phyloP scores from a whole-genome alignment of 2,113 vertebrate species.

The Rhegmatorhina hoffmannsi region DNA sequence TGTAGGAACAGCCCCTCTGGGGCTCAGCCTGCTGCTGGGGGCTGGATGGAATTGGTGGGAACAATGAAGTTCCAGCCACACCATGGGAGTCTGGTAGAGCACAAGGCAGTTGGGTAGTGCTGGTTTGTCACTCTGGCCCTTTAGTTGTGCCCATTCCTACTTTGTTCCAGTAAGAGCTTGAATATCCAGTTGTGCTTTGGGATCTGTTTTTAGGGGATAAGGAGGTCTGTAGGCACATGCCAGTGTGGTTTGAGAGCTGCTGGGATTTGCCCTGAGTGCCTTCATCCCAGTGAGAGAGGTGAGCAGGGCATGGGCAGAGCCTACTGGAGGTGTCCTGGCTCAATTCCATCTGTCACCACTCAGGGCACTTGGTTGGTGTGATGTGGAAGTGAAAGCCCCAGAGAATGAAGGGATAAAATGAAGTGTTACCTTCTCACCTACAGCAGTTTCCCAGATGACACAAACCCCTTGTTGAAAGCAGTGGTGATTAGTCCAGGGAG shows the following conservation, averaged over 20 bases:
- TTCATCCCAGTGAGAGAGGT: rapidly evolving
- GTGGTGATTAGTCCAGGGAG: neutral
- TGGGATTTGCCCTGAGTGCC: neutral
- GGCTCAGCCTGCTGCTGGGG: neutral
- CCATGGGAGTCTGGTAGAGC: rapidly evolving
- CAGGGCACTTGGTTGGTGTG: rapidly evolving
- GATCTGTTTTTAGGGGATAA: rapidly evolving
- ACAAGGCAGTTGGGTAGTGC: rapidly evolving
- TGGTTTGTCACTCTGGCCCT: neutral
- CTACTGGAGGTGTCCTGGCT: neutral
- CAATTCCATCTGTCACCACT: rapidly evolving
- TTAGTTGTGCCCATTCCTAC: neutral
- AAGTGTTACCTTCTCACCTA: rapidly evolving
- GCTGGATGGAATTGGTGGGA: rapidly evolving
- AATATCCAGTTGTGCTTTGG: neutral
- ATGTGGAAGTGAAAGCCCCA: neutral
- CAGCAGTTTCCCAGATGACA: neutral
- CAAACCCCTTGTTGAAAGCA: neutral
- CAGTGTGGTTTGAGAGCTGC: rapidly evolving
- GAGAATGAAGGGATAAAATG: neutral
- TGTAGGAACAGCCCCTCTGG: rapidly evolving
- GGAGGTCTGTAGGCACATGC: rapidly evolving
- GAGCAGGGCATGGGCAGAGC: neutral
- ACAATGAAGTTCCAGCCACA: neutral
- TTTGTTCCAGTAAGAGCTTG: too few relatives aligned